Evolutionary conservation across 2,113 vertebrate genomes (phyloP).

Genomic region (Benitochromis conjunctus): DNA sequence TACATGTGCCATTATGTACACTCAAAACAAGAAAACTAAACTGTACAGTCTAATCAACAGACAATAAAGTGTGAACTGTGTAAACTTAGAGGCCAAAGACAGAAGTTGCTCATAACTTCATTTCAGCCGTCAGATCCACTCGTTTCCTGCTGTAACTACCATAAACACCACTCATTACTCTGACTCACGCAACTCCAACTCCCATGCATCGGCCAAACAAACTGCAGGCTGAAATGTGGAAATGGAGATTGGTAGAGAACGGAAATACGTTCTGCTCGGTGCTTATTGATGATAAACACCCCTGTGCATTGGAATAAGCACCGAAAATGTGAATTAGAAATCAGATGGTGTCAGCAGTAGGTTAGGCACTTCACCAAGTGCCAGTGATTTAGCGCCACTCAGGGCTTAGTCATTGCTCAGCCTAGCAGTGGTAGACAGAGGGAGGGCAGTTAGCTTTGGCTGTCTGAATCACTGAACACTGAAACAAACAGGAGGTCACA

Average conservation of each 20-base stretch:
- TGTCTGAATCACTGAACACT: not conserved
- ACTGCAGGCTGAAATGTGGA: constrained; percentile 29
- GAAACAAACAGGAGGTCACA: not conserved
- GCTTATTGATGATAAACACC: constrained; percentile 40
- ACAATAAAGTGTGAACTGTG: not conserved
- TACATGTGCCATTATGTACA: not conserved
- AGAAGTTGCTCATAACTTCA: not conserved
- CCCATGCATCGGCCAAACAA: not conserved
- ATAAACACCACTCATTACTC: constrained; percentile 8
- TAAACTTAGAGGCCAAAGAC: not conserved
- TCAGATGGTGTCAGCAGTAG: constrained; percentile 16
- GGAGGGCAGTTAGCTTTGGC: not conserved
- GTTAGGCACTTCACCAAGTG: constrained; percentile 18
- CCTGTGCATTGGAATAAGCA: constrained; percentile 12
- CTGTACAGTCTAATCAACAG: not conserved
- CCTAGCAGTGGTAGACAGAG: not conserved
- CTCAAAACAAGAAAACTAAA: not conserved
- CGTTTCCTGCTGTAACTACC: constrained; percentile 6
- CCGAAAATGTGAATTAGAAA: constrained; percentile 34
- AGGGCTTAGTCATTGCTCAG: constrained; percentile 12
- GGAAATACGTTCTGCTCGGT: not conserved
- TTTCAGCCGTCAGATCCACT: constrained; percentile 21
- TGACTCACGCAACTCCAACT: constrained; percentile 14
- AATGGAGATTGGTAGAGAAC: constrained; percentile 34
- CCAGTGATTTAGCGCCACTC: constrained; percentile 23